Conservation (phyloP, 2,888 invertebrate genomes). For the Hedya salicella region DNA sequence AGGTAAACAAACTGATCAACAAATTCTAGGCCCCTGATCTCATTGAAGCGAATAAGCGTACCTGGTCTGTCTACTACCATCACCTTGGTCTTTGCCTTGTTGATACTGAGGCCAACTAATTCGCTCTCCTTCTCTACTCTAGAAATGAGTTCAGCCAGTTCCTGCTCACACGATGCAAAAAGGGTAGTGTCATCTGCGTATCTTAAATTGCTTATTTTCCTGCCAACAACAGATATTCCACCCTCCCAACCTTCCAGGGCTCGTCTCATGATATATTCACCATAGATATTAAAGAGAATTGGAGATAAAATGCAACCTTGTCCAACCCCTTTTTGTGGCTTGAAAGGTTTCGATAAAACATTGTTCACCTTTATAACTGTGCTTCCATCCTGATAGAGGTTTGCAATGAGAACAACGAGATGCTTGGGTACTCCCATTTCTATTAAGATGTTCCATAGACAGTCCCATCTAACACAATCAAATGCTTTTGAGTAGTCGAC, state of each 20-base stretch:
- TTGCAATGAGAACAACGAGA: too few species aligned
- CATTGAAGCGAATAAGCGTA: too few species aligned
- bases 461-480: conserved; percentile 19
- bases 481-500: background rate
- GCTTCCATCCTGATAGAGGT: too few species aligned
- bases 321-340: background rate
- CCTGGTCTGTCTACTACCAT: too few species aligned
- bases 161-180: too few species aligned
- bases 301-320: background rate
- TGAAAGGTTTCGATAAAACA: background rate
- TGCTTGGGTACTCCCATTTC: background rate
- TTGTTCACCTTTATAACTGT: too few species aligned
- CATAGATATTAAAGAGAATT: background rate
- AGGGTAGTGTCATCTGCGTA: background rate
- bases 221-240: background rate
- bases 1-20: too few species aligned
- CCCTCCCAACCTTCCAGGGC: conserved; percentile 7
- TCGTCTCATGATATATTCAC: conserved; percentile 8
- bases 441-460: background rate
- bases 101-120: too few species aligned
- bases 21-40: too few species aligned
- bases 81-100: too few species aligned
- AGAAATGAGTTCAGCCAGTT: too few species aligned
- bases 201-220: conserved; percentile 1
- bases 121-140: too few species aligned